These are phyloP conservation scores for Nannospalax galili DNA, from an alignment of 2,113 vertebrate species.

Conservation along the genomic window DNA sequence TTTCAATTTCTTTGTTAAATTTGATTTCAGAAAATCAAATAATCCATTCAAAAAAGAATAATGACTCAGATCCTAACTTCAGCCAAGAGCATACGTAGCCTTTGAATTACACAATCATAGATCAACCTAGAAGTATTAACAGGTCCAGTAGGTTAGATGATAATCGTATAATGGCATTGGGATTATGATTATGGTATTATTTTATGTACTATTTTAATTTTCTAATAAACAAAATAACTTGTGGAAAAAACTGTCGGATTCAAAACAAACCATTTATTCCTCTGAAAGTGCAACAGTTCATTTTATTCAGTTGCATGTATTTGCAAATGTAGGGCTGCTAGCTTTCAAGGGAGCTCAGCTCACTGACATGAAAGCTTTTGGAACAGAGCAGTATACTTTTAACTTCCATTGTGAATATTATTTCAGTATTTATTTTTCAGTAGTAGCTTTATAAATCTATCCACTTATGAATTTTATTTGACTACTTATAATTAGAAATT, in stretches of 20 bases:
- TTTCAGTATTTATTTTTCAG: background rate
- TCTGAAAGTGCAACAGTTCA: background rate
- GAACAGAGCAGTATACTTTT: background rate
- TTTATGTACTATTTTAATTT: too few relatives aligned
- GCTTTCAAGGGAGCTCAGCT: background rate
- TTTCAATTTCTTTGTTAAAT: too few relatives aligned
- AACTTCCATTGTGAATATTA: background rate
- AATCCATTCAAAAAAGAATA: too few relatives aligned
- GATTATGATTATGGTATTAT: too few relatives aligned
- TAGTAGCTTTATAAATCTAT: background rate
- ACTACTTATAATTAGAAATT: background rate
- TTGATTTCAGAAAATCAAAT: too few relatives aligned
- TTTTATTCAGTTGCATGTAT: background rate
- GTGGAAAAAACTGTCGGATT: background rate
- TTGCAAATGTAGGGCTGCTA: background rate
- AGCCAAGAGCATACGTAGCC: too few relatives aligned
- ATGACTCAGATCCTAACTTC: too few relatives aligned
- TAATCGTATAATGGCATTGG: too few relatives aligned
- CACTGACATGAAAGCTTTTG: background rate
- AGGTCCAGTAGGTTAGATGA: too few relatives aligned
- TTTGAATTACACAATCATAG: too few relatives aligned
- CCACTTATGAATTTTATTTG: constrained; percentile 1
- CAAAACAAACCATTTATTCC: background rate
- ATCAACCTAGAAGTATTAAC: too few relatives aligned
- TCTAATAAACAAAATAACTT: too few relatives aligned